Evolutionary conservation across 2,888 invertebrate species (phyloP), one percentile per base, ranked within the genome.

Genomic region (Arctia plantaginis): DNA sequence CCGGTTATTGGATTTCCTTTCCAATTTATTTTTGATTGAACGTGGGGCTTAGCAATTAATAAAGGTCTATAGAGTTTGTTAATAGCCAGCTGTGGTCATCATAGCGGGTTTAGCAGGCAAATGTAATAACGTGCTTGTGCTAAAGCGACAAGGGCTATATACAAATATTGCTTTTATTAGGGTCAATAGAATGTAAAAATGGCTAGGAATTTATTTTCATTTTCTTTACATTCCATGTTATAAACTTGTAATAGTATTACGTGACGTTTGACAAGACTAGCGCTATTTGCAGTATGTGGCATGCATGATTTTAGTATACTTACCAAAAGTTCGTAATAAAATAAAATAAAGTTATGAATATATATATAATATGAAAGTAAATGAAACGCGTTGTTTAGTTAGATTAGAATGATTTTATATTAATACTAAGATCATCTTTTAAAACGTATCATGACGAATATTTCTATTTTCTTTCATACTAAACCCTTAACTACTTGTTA

Each of bases 71-170:
- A 62, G 59, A 62, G 27, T 62, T 30, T 62, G 30, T 62, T 27
- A 62, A 62, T 62, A 62, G 59, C 59, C 30, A 62, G 59, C 27
- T 62, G 59, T 30, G 59, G 59, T 62, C 59, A 62, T 62, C 62
- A 62, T 62, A 62, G 27, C 27, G 13, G 27, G 13, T 18, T 30
- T 62, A 18, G 1, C 18, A 62, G 18, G 62, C 18, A 30, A 62
- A 62, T 62, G 30, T 30, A 30, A 30, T 62, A 62, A 62, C 30
- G 8, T 62, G 15, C 30, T 30, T 62, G 18, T 18, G 62, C 18
- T 6, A 59, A 59, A 62, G 62, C 62, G 30, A 30, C 30, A 30
- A 62, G 62, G 62, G 18, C 62, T 30, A 18, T 27, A 27, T 62
- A 15, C 18, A 62, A 62, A 15, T 62, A 1, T 18, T 27, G 27